Base-by-base conservation (phyloP, 2,888 invertebrate genomes). In the Stramonita haemastoma region DNA sequence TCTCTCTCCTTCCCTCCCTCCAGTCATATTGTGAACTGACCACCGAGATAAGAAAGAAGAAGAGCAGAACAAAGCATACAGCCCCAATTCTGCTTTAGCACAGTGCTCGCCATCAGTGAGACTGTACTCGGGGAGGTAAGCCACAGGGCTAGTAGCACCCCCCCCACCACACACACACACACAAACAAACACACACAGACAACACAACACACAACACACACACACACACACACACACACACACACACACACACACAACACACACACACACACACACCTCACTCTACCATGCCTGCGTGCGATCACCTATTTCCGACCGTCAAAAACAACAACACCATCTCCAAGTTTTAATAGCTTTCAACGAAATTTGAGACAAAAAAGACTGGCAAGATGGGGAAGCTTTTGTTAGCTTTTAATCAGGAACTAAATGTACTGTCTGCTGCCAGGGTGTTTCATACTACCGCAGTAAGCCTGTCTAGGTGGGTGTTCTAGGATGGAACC, bases 351-450 rank as follows among this genome's bases (percentile, higher is more conserved):
- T 86, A 70, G 86, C 70, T 70, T 86, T 70, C 66, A 34, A 57
- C n/a, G 85, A 85, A 57, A 57, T 57, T 57, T 29, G 57, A 46
- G 46, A 46, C 46, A 46, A 46, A 46, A 46, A 46, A 46, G 46
- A 46, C 46, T 46, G 46, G 46, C 46, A 46, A 46, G 46, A 8
- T 46, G 46, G 46, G 46, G 46, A 29, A 57, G n/a, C 85, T 57
- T 57, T n/a, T 85, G 85, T 85, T 85, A 57, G 85, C 57, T 85
- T 85, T 85, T 57, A 57, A 85, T 85, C 85, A 85, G 85, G 85
- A 13, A 85, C 32, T 32, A 85, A 85, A 85, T 57, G n/a, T 57
- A 57, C n/a, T 85, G 29, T 56, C 56, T 57, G 85, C 57, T 85
- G 26, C 0, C 4, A 17, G 17, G 26, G 29, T 85, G 57, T 85